Evolutionary conservation across 2,797 vertebrate species (phyloP).

Genomic region (Manis crassicaudata): DNA sequence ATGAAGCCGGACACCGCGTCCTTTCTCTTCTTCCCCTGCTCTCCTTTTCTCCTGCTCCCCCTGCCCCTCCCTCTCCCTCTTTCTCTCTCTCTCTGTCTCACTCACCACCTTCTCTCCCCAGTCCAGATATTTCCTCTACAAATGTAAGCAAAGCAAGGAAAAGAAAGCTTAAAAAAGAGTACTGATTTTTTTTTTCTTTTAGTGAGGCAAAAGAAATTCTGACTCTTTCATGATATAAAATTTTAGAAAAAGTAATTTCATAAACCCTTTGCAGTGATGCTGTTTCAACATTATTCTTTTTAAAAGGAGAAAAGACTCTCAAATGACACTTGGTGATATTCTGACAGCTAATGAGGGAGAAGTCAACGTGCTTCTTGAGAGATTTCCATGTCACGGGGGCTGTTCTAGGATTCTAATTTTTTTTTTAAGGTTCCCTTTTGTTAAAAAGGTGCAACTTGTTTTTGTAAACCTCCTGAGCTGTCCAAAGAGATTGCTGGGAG

Average conservation of each 20-base stretch:
- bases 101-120: accelerated
- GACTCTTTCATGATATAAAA: neutral
- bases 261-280: neutral
- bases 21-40: neutral
- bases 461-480: constrained; percentile 12
- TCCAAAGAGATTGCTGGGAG: neutral
- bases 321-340: neutral
- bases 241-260: constrained; percentile 26
- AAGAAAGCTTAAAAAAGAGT: neutral
- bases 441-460: constrained; percentile 17
- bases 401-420: constrained; percentile 27
- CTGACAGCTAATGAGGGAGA: constrained; percentile 22
- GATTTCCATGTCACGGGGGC: neutral
- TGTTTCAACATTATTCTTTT: neutral
- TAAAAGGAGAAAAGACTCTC: neutral
- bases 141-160: neutral
- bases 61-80: neutral
- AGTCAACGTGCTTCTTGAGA: neutral
- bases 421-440: constrained; percentile 34
- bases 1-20: neutral
- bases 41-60: too few species aligned
- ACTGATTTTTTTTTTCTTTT: neutral
- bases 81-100: neutral
- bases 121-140: neutral
- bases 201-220: neutral